Conservation (phyloP, 1,140 invertebrate species). For the Neuroterus valhalla region DNA sequence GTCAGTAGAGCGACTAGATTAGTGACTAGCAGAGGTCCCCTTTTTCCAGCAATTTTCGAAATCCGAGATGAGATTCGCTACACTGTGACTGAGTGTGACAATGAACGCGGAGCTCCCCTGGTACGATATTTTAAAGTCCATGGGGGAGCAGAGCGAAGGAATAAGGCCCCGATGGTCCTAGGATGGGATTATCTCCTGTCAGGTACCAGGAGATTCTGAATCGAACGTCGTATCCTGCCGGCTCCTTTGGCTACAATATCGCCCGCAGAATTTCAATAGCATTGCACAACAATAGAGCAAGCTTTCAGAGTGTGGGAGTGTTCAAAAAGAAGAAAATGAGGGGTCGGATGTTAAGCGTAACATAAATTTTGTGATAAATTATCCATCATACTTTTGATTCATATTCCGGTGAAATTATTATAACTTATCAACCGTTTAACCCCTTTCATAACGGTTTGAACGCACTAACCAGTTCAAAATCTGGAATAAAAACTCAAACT, state of each 20-base stretch:
- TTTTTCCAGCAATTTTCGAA: conserved; percentile 46
- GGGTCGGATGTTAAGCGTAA: not conserved
- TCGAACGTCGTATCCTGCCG: conserved; percentile 42
- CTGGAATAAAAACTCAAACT: not conserved
- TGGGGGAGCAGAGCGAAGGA: conserved; percentile 59
- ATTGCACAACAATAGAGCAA: conserved; percentile 62
- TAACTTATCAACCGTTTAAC: no score
- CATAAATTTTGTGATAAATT: not conserved
- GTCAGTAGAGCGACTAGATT: no score
- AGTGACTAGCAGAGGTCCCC: no score
- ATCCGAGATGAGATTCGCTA: conserved; percentile 51
- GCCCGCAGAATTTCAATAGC: conserved; percentile 58
- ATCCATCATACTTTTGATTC: not conserved
- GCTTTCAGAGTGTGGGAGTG: conserved; percentile 62
- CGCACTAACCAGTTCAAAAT: not conserved
- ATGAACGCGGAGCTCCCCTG: conserved; percentile 49
- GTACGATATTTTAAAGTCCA: conserved; percentile 51
- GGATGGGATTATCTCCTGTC: conserved; percentile 72
- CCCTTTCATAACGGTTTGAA: not conserved
- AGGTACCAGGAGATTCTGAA: conserved; percentile 60
- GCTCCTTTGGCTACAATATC: conserved; percentile 59
- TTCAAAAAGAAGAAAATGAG: conserved; percentile 10
- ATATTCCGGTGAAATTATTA: not conserved
- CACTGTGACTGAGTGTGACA: conserved; percentile 43
- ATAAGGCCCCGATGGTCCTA: conserved; percentile 58